phyloP scores from a whole-genome alignment of 2,113 vertebrate genomes.

The Sarotherodon lohbergeri region DNA sequence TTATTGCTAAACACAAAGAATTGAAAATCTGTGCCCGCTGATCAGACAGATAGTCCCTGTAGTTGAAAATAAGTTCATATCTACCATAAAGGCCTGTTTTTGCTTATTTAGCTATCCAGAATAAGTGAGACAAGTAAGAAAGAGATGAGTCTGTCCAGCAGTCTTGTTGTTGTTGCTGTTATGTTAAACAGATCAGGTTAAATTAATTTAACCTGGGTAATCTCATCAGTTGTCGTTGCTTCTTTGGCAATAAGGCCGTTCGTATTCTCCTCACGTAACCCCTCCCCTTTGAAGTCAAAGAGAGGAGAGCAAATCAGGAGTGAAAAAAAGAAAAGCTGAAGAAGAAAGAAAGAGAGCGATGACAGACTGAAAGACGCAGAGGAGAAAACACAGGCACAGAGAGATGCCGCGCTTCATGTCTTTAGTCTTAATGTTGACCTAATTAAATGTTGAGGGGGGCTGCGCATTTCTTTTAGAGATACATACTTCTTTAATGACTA shows the following conservation, averaged over 20 bases:
- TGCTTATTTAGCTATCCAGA: background rate
- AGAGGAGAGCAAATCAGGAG: background rate
- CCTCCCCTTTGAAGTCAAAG: background rate
- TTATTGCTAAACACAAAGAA: background rate
- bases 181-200: background rate
- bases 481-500: constrained; percentile 3
- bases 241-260: background rate
- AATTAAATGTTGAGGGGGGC: constrained; percentile 28
- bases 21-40: background rate
- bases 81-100: background rate
- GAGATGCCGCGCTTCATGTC: background rate
- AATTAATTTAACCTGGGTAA: constrained; percentile 10
- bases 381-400: background rate
- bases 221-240: background rate
- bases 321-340: background rate
- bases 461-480: background rate
- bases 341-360: background rate
- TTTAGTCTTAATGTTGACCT: constrained; percentile 32
- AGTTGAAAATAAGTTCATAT: background rate
- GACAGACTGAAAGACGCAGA: background rate
- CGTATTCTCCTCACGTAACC: background rate
- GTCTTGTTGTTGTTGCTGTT: background rate
- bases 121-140: background rate
- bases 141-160: background rate
- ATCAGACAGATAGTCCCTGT: background rate